phyloP scores from a whole-genome alignment of 2,113 vertebrate species.

The Ageneiosus marmoratus region DNA sequence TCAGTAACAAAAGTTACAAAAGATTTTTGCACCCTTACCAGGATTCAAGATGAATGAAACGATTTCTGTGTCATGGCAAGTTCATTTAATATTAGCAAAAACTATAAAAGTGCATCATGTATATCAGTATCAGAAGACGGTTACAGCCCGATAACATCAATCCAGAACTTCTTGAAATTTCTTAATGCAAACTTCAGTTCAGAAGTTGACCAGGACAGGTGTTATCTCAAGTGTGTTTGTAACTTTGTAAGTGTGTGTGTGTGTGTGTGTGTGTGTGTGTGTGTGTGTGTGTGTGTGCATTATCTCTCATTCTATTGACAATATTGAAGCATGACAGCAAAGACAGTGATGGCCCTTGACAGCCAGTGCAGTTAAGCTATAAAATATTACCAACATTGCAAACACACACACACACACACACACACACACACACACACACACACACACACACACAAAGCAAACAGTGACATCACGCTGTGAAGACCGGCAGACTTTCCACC shows the following conservation, averaged over 20 bases:
- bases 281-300: background rate
- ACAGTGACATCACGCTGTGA: conserved; percentile 42
- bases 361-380: background rate
- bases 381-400: conserved; percentile 12
- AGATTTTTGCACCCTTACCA: too few relatives aligned
- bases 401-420: conserved; percentile 45
- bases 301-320: background rate
- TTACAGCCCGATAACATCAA: background rate
- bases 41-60: too few relatives aligned
- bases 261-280: background rate
- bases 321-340: background rate
- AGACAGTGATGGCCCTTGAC: background rate
- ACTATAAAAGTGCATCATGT: too few relatives aligned
- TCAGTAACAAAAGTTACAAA: too few relatives aligned
- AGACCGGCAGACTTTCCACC: conserved; percentile 51
- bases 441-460: conserved; percentile 29
- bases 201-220: background rate
- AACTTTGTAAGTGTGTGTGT: background rate
- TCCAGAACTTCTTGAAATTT: background rate
- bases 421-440: conserved; percentile 39
- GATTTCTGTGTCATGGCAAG: too few relatives aligned
- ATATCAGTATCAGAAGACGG: background rate
- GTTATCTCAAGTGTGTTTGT: background rate
- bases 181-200: background rate
- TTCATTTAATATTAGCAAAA: too few relatives aligned